These are phyloP conservation scores for Macrobrachium nipponense DNA, from an alignment of 1,140 invertebrate genomes.

Conservation along the genomic window DNA sequence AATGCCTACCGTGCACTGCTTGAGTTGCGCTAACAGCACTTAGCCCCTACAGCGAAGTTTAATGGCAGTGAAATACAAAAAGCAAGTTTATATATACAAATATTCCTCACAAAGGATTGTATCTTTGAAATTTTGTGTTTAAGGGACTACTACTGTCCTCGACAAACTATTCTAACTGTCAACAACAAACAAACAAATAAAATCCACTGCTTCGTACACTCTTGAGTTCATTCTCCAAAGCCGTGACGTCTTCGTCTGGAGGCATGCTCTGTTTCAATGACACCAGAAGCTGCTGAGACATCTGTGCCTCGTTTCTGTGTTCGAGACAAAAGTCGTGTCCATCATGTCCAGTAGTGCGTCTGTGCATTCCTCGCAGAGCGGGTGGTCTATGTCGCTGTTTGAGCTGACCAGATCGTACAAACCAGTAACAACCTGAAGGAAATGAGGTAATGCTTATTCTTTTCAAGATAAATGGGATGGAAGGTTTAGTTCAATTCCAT, in stretches of 20 bases:
- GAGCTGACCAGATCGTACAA: constrained; percentile 94
- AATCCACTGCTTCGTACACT: constrained; percentile 71
- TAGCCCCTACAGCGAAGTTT: too few relatives aligned
- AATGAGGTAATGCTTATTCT: background rate
- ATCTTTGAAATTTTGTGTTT: too few relatives aligned
- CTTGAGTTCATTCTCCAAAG: constrained; percentile 83
- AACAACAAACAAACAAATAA: constrained; percentile 11
- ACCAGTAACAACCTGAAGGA: constrained; percentile 75
- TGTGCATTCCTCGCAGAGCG: constrained; percentile 96
- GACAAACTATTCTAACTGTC: too few relatives aligned
- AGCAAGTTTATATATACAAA: too few relatives aligned
- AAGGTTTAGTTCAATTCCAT: too few relatives aligned
- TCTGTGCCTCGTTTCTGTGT: constrained; percentile 90
- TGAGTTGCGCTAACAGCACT: too few relatives aligned
- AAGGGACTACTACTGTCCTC: too few relatives aligned
- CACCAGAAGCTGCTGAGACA: constrained; percentile 78
- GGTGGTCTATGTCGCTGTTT: constrained; percentile 95
- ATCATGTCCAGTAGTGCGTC: constrained; percentile 91
- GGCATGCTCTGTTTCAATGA: constrained; percentile 47
- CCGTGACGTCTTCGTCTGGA: constrained; percentile 76
- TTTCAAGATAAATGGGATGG: too few relatives aligned
- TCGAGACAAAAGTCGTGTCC: constrained; percentile 87
- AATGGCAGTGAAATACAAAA: too few relatives aligned
- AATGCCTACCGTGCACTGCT: too few relatives aligned
- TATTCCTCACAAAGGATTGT: too few relatives aligned